Percentiles rank a stretch among this genome's conserved stretches.
These are phyloP conservation scores for Aphidoletes aphidimyza DNA, from an alignment of 2,888 invertebrate species.

Conservation along the genomic window DNA sequence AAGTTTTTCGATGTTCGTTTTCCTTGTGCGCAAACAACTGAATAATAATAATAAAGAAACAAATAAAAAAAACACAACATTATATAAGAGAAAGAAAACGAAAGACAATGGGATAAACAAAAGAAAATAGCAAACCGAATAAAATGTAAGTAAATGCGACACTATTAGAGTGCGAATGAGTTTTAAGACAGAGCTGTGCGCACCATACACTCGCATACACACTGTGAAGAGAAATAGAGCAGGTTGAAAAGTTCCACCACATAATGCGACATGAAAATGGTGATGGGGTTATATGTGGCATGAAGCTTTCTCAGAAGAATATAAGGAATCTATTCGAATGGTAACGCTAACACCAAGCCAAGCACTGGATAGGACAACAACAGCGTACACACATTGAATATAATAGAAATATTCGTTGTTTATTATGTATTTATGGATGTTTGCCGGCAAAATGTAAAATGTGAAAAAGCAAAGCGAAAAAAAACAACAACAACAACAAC, in stretches of 20 bases:
- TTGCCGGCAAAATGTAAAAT: constrained; percentile 14
- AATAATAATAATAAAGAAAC: neutral
- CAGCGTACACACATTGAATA: neutral
- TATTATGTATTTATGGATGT: constrained; percentile 32
- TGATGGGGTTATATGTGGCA: neutral
- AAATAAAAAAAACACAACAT: no score
- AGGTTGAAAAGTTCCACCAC: neutral
- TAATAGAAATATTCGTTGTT: constrained; percentile 31
- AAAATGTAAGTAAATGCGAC: constrained; percentile 31
- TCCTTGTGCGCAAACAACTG: neutral
- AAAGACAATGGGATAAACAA: neutral
- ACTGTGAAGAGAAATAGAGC: neutral
- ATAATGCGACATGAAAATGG: constrained; percentile 30
- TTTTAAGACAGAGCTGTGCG: no score
- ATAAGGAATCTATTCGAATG: neutral
- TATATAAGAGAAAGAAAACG: neutral
- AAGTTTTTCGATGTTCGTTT: constrained; percentile 34
- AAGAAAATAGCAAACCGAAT: neutral
- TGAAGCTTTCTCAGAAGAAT: no score
- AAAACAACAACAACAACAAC: no score
- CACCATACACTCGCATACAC: no score
- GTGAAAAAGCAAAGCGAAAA: neutral
- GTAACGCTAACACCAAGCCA: no score
- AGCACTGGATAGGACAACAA: no score
- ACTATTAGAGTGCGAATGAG: neutral